A percentile compares a stretch with the other conserved stretches of the same genome.
phyloP scores from a whole-genome alignment of 2,113 vertebrate species.

The Fulica atra region DNA sequence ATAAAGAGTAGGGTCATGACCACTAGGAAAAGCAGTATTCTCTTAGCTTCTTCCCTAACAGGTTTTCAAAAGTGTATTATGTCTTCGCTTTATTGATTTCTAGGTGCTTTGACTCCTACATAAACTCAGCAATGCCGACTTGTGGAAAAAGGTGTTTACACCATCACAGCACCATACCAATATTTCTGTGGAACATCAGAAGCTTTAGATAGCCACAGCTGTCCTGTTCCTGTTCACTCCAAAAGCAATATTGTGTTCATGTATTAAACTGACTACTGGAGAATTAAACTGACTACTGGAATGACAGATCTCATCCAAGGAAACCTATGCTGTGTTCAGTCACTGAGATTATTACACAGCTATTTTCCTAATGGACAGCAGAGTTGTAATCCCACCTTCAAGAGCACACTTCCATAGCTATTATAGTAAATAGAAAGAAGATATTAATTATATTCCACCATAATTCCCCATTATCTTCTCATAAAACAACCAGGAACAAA shows the following conservation, averaged over 20 bases:
- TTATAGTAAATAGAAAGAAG: not conserved
- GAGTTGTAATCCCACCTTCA: not conserved
- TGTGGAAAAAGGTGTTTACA: not conserved
- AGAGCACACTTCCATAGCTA: not conserved
- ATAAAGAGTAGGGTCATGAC: not conserved
- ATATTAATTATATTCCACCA: not conserved
- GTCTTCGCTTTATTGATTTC: not conserved
- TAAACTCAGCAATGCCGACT: not conserved
- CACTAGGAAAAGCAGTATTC: not conserved
- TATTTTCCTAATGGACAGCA: not conserved
- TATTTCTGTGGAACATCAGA: not conserved
- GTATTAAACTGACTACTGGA: not conserved
- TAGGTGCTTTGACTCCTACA: not conserved
- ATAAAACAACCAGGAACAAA: not conserved
- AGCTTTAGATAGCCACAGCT: not conserved
- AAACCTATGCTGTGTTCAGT: not conserved
- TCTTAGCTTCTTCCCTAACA: not conserved
- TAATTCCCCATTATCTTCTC: not conserved
- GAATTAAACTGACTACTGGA: not conserved
- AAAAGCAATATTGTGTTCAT: not conserved
- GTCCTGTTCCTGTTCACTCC: not conserved
- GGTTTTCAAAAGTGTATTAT: not conserved
- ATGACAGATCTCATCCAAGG: not conserved
- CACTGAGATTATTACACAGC: not conserved
- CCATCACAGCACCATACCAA: not conserved